Evolutionary conservation across 1,140 invertebrate genomes (phyloP).

Genomic region (Lepidurus arcticus): DNA sequence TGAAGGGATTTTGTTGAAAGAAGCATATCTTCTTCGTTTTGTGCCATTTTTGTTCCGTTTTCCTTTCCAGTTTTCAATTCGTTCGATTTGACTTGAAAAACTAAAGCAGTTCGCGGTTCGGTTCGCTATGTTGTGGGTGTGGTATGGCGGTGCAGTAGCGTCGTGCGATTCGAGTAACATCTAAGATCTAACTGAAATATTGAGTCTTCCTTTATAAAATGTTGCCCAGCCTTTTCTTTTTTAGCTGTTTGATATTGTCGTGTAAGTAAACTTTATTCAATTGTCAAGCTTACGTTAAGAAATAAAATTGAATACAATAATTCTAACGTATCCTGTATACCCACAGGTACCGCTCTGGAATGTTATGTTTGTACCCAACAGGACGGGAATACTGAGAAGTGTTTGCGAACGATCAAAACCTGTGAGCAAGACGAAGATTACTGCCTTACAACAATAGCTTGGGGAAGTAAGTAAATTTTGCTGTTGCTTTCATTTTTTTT

Average conservation of each 20-base stretch:
- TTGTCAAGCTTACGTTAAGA: background rate
- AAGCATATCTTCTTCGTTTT: background rate
- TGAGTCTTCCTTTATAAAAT: background rate
- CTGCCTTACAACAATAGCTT: conserved; percentile 80
- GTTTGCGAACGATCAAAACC: conserved; percentile 81
- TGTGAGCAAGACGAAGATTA: conserved; percentile 81
- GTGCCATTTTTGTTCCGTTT: background rate
- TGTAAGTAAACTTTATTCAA: background rate
- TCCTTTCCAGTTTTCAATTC: background rate
- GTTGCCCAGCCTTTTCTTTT: background rate
- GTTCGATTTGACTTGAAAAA: background rate
- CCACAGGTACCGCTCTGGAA: conserved; percentile 65
- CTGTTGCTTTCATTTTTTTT: conserved; percentile 25
- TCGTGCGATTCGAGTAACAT: background rate
- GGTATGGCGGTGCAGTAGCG: background rate
- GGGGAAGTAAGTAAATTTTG: conserved; percentile 65
- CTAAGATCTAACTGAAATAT: too few species aligned
- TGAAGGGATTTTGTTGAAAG: background rate
- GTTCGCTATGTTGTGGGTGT: background rate
- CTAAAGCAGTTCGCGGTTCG: background rate
- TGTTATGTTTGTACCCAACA: conserved; percentile 93
- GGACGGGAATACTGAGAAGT: conserved; percentile 88
- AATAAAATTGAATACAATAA: background rate
- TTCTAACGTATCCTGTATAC: background rate
- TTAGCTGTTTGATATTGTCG: background rate